Percentiles rank a stretch among this genome's conserved stretches.
Evolutionary conservation across 2,888 invertebrate genomes (phyloP).

Genomic region (Ophioninae sp.): DNA sequence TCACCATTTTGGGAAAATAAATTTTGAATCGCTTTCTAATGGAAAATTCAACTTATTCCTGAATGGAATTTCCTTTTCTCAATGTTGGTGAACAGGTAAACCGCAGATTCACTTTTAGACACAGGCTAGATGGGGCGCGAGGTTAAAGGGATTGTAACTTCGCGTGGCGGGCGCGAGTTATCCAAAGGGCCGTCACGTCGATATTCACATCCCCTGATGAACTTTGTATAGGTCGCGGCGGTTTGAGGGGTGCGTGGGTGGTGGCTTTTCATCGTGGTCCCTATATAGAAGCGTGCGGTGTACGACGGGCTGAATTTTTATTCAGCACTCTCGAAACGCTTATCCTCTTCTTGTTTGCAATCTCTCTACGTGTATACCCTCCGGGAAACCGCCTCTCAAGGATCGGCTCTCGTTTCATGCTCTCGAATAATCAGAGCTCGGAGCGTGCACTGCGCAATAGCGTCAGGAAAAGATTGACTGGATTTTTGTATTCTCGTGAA

Average conservation of each 20-base stretch:
- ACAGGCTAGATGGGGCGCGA: not conserved
- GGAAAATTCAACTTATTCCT: too few species aligned
- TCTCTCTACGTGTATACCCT: slow-evolving; percentile 1
- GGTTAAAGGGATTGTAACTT: slow-evolving; percentile 16
- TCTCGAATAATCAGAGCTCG: not conserved
- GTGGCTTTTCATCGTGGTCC: not conserved
- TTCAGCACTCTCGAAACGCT: slow-evolving; percentile 16
- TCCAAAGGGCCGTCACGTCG: slow-evolving; percentile 41
- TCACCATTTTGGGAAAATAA: too few species aligned
- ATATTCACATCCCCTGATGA: slow-evolving; percentile 41
- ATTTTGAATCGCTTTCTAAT: too few species aligned
- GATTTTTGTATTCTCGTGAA: not conserved
- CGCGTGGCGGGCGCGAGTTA: slow-evolving; percentile 30
- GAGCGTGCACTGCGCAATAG: not conserved
- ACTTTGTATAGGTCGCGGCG: slow-evolving; percentile 13
- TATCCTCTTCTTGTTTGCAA: not conserved
- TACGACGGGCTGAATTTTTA: slow-evolving; percentile 31
- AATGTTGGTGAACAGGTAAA: not conserved
- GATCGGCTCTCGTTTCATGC: not conserved
- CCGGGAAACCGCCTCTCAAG: not conserved
- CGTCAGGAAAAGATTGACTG: not conserved
- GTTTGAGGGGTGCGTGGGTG: not conserved
- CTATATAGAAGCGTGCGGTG: not conserved
- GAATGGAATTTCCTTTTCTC: too few species aligned
- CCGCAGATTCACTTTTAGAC: too few species aligned